These are phyloP conservation scores for Nebria salina DNA, from an alignment of 2,888 invertebrate species.

Conservation along the genomic window DNA sequence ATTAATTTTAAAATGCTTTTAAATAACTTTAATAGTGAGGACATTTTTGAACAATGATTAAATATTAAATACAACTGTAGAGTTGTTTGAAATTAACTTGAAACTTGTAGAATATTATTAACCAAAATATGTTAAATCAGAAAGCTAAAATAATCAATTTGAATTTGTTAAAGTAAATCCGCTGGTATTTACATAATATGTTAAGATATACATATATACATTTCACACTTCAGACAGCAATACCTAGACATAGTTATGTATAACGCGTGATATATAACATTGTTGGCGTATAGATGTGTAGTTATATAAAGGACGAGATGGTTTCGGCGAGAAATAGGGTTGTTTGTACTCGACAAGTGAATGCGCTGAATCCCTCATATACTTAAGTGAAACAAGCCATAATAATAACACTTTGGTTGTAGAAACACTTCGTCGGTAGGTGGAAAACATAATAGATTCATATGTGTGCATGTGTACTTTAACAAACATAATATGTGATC, in stretches of 20 bases:
- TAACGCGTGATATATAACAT: too few relatives aligned
- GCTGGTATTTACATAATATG: background rate
- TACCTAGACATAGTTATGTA: background rate
- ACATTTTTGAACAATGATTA: too few relatives aligned
- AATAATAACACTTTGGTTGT: constrained; percentile 27
- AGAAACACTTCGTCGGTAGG: background rate
- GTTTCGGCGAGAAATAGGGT: background rate
- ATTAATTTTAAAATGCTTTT: too few relatives aligned
- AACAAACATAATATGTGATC: background rate
- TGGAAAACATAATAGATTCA: constrained; percentile 7
- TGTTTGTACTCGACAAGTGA: constrained; percentile 7
- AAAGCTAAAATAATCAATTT: background rate
- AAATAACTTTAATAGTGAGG: too few relatives aligned
- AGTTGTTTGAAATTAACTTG: too few relatives aligned
- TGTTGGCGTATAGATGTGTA: too few relatives aligned
- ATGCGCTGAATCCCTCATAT: constrained; percentile 14
- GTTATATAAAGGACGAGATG: background rate
- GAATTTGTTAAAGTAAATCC: background rate
- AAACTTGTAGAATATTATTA: too few relatives aligned
- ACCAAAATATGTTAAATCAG: background rate
- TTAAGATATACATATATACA: background rate
- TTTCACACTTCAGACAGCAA: background rate
- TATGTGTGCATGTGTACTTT: background rate
- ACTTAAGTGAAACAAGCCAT: constrained; percentile 33
- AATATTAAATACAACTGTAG: too few relatives aligned